Percentiles rank a stretch among this genome's conserved stretches.
Evolutionary conservation across 2,113 vertebrate genomes (phyloP).

Genomic region (Rhabdomys dilectus): DNA sequence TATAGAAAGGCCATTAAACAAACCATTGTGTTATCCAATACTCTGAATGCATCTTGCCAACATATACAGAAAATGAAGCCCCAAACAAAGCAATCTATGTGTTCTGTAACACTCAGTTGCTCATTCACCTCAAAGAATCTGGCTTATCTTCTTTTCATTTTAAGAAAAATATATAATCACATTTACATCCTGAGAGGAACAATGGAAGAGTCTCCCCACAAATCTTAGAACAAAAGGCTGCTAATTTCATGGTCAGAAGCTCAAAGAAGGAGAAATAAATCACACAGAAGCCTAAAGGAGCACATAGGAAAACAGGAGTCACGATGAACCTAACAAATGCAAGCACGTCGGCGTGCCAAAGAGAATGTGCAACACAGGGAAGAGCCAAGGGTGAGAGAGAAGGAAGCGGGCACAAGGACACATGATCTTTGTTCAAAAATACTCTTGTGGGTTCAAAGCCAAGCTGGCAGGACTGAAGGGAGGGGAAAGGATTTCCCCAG

Average conservation of each 20-base stretch:
- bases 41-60: slow-evolving; percentile 13
- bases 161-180: slow-evolving; percentile 29
- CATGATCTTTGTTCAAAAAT: slow-evolving; percentile 25
- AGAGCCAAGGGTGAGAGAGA: slow-evolving; percentile 12
- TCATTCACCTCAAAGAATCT: not conserved
- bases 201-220: slow-evolving; percentile 25
- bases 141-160: slow-evolving; percentile 2
- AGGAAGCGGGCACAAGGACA: slow-evolving; percentile 55
- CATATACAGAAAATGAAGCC: not conserved
- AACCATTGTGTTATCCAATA: not conserved
- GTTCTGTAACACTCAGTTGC: not conserved
- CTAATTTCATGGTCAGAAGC: not conserved
- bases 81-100: not conserved
- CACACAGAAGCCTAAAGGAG: slow-evolving; percentile 20
- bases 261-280: not conserved
- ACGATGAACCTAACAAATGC: slow-evolving; percentile 64
- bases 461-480: slow-evolving; percentile 67
- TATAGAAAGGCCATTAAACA: not conserved
- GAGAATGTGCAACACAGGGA: not conserved
- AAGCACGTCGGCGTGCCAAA: slow-evolving; percentile 59
- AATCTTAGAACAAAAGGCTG: slow-evolving; percentile 21
- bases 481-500: slow-evolving; percentile 68
- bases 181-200: slow-evolving; percentile 11
- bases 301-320: slow-evolving; percentile 17
- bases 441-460: slow-evolving; percentile 68